Evolutionary conservation across 2,797 vertebrate genomes (phyloP), one percentile per base, ranked within the genome.

Genomic region (Ambastaia sidthimunki): DNA sequence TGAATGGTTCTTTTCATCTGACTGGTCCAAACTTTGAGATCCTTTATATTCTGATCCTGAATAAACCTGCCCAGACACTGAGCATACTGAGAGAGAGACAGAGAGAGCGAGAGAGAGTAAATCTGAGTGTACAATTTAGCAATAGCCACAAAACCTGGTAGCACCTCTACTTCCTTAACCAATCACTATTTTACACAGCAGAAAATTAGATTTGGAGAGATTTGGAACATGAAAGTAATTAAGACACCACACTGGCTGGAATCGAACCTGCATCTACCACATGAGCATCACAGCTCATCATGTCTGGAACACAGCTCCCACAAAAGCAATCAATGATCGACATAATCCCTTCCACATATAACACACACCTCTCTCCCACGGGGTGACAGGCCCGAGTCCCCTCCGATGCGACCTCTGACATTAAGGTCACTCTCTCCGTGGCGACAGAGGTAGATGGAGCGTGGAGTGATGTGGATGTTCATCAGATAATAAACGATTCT

Each of bases 401-500:
- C 97, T 18, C 97, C 98, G 3, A 98, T 98, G 44, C 95, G 91
- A 63, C 97, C 97, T 86, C 95, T 95, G 82, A 97, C 91, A 82
- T 99, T 98, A 81, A 98, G 94, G 74, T 98, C 97, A 0, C 98
- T 99, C 86, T 99, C 98, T 18, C 98, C 98, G 0, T 99, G 97
- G 21, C 98, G 97, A 87, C 96, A 98, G 89, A 99, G 95, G 93
- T 97, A 99, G 93, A 99, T 99, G 41, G 95, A 96, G 68, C 97
- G 96, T 3, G 98, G 98, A 0, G 96, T 96, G 85, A 99, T 96
- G 0, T 99, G 98, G 87, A 98, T 99, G 86, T 99, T 98, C 98
- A 99, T 99, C 91, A 99, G 95, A 94, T 99, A 99, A 88, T 98
- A 99, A 15, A 99, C 98, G 0, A 99, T 99, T 16, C 96, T 91